Conservation (phyloP, 2,888 invertebrate genomes). For the Harpalus rufipes region DNA sequence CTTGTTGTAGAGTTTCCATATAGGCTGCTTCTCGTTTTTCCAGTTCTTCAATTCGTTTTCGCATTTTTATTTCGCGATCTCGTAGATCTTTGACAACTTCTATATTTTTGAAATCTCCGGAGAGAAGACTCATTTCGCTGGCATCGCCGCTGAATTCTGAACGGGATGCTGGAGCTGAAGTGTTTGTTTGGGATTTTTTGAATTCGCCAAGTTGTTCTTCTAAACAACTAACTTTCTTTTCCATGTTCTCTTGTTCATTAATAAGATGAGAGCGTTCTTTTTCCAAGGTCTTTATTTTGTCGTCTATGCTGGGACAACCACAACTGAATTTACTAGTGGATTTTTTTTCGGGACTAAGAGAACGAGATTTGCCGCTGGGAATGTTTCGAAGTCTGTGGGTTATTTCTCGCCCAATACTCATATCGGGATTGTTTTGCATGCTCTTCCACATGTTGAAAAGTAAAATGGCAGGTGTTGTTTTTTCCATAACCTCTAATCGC, state of each 20-base stretch:
- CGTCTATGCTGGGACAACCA: background rate
- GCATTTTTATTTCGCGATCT: slow-evolving; percentile 80
- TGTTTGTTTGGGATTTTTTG: slow-evolving; percentile 8
- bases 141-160: slow-evolving; percentile 59
- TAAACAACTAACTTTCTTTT: slow-evolving; percentile 26
- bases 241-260: slow-evolving; percentile 21
- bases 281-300: slow-evolving; percentile 52
- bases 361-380: background rate
- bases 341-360: background rate
- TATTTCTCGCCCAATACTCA: slow-evolving; percentile 71
- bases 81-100: slow-evolving; percentile 79
- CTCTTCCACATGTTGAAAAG: slow-evolving; percentile 81
- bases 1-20: slow-evolving; percentile 85
- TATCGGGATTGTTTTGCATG: slow-evolving; percentile 74
- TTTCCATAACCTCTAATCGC: slow-evolving; percentile 80
- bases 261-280: slow-evolving; percentile 43
- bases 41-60: slow-evolving; percentile 81
- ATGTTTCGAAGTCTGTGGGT: slow-evolving; percentile 25
- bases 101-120: slow-evolving; percentile 76
- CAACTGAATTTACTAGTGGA: background rate
- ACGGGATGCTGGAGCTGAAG: slow-evolving; percentile 55
- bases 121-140: slow-evolving; percentile 68
- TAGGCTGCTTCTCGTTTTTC: slow-evolving; percentile 84
- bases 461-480: slow-evolving; percentile 82
- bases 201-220: slow-evolving; percentile 44